Base-by-base conservation (phyloP, 2,113 vertebrate genomes). In the Serilophus lunatus region DNA sequence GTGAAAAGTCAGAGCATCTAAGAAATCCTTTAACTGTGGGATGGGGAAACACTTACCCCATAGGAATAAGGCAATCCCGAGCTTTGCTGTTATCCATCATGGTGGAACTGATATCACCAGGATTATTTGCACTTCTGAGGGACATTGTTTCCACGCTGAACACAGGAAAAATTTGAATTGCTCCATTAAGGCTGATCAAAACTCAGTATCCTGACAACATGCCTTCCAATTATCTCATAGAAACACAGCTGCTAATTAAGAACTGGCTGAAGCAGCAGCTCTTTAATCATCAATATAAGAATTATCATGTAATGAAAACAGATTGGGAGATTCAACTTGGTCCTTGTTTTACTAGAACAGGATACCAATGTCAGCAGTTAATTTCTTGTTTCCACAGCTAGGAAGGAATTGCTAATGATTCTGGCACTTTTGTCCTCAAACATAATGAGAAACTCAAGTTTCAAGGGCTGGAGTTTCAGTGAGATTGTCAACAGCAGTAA, bases 91-190 rank as follows among this genome's bases (percentile, higher is more conserved):
- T 97, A 33, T 99, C 98, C 96, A 97, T 84, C 81, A 99, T 92
- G 24, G 97, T 98, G 33, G 98, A 96, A 75, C 98, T 98, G 89
- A 99, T 72, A 66, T 99, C 99, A 18, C 99, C 99, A 3, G 98
- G 98, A 26, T 98, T 97, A 17, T 82, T 94, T 18, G 93, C 81
- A 1, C 69, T 93, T 19, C 97, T 95, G 72, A 98, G 97, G 7
- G 98, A 99, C 99, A 99, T 99, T 59, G 98, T 98, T 97, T 99
- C 99, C 85, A 99, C 98, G 0, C 99, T 99, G 93, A 49, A 77
- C 31, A 86, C 47, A 60, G 56, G 66, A 93, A 45, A 86, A 63
- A 70, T 4, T 18, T 31, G 9, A 47, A 47, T 42, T 57, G 29
- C 47, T 75, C n/a, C 28, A 9, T 69, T 72, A 75, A 61, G 29